Conservation (phyloP, 2,113 vertebrate genomes). For the Plectropomus leopardus region DNA sequence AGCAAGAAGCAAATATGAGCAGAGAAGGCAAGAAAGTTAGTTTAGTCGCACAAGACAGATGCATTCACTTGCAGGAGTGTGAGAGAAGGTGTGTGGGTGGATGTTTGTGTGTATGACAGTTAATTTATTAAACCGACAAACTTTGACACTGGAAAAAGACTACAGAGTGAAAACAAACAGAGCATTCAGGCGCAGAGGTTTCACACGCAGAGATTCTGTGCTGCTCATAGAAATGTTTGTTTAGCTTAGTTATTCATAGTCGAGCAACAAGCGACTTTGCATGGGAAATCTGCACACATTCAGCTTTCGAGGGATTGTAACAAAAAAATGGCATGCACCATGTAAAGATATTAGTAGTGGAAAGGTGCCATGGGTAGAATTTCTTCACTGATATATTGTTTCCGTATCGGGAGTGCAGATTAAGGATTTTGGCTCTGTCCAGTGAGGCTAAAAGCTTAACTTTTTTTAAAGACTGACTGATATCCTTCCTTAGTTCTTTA, state of each 20-base stretch:
- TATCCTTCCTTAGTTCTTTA: constrained; percentile 13
- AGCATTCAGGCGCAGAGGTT: constrained; percentile 58
- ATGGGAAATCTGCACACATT: constrained; percentile 85
- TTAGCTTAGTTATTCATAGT: constrained; percentile 58
- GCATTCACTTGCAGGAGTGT: constrained; percentile 23
- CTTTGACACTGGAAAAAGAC: constrained; percentile 70
- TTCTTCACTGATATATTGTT: constrained; percentile 33
- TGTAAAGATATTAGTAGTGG: constrained; percentile 56
- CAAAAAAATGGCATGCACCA: constrained; percentile 40
- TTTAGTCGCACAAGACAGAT: constrained; percentile 31
- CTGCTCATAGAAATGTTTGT: constrained; percentile 59
- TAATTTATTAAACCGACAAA: constrained; percentile 36
- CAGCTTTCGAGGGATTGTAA: constrained; percentile 76
- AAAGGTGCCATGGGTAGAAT: constrained; percentile 45
- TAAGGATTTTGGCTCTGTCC: constrained; percentile 3
- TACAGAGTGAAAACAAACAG: constrained; percentile 75
- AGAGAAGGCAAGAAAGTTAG: constrained; percentile 40
- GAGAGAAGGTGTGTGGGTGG: constrained; percentile 9
- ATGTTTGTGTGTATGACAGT: constrained; percentile 42
- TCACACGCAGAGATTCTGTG: constrained; percentile 74
- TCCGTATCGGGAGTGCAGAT: constrained; percentile 28
- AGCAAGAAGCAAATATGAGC: constrained; percentile 56
- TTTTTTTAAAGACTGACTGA: not conserved
- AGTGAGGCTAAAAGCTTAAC: constrained; percentile 12
- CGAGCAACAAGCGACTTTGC: constrained; percentile 59